These are phyloP conservation scores for Philereme vetulata DNA, from an alignment of 2,888 invertebrate genomes.

Conservation along the genomic window DNA sequence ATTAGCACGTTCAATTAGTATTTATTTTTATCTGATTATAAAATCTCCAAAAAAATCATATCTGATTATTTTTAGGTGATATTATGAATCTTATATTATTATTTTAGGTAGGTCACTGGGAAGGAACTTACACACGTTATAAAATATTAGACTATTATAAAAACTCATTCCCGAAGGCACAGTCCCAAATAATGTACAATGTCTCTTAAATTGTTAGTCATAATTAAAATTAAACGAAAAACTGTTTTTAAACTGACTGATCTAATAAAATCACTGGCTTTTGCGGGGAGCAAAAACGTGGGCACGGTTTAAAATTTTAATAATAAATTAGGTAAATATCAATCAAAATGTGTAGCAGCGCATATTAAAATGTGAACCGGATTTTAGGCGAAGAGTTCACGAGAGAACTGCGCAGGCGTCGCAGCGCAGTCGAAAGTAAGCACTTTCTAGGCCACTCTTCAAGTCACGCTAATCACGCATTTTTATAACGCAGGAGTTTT, in stretches of 20 bases:
- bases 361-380: conserved; percentile 64
- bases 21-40: background rate
- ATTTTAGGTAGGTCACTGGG: too few species aligned
- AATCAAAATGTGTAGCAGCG: conserved; percentile 36
- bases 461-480: conserved; percentile 73
- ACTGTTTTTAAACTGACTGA: too few species aligned
- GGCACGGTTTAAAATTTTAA: background rate
- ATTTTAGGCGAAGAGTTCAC: conserved; percentile 60
- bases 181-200: too few species aligned
- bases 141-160: too few species aligned
- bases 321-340: conserved; percentile 33
- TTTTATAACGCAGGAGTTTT: conserved; percentile 68
- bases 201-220: too few species aligned
- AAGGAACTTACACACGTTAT: too few species aligned
- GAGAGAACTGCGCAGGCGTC: conserved; percentile 45
- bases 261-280: too few species aligned
- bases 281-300: too few species aligned
- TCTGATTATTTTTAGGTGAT: too few species aligned
- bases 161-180: too few species aligned
- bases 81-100: too few species aligned
- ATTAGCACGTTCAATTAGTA: conserved; percentile 6
- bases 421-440: conserved; percentile 69
- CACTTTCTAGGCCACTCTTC: conserved; percentile 76
- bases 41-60: background rate
- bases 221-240: too few species aligned